Conservation (phyloP, 2,797 vertebrate species). For the Aeoliscus strigatus region DNA sequence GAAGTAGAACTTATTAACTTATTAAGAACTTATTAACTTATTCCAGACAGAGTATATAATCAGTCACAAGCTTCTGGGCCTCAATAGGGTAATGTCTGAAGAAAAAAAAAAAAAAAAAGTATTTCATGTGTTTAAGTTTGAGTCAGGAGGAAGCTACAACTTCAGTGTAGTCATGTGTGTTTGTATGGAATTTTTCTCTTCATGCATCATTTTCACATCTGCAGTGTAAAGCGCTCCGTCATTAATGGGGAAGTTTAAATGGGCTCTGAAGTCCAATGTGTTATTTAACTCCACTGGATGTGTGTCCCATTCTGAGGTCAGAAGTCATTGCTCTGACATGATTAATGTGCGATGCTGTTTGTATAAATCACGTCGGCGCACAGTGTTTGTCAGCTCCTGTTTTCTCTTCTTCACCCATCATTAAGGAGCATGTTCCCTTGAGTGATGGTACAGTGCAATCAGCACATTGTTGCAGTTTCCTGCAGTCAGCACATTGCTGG, state of each 20-base stretch:
- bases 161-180: not conserved
- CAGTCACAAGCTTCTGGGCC: too few species aligned
- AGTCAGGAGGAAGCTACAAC: not conserved
- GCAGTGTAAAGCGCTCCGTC: slow-evolving; percentile 10
- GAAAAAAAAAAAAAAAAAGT: too few species aligned
- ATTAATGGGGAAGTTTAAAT: slow-evolving; percentile 41
- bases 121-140: slow-evolving; percentile 9
- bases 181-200: slow-evolving; percentile 6
- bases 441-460: slow-evolving; percentile 65
- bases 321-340: slow-evolving; percentile 57
- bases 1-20: too few species aligned
- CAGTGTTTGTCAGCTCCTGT: slow-evolving; percentile 60
- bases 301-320: slow-evolving; percentile 38
- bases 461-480: slow-evolving; percentile 57
- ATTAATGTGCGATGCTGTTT: slow-evolving; percentile 61
- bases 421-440: slow-evolving; percentile 62
- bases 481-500: slow-evolving; percentile 61
- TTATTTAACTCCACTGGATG: slow-evolving; percentile 36
- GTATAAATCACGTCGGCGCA: slow-evolving; percentile 65
- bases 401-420: slow-evolving; percentile 65
- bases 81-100: too few species aligned
- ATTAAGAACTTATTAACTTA: too few species aligned
- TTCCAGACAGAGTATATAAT: too few species aligned
- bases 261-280: slow-evolving; percentile 23
- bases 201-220: slow-evolving; percentile 3